Evolutionary conservation across 2,888 invertebrate genomes (phyloP).

Genomic region (Diplazon laetatorius): DNA sequence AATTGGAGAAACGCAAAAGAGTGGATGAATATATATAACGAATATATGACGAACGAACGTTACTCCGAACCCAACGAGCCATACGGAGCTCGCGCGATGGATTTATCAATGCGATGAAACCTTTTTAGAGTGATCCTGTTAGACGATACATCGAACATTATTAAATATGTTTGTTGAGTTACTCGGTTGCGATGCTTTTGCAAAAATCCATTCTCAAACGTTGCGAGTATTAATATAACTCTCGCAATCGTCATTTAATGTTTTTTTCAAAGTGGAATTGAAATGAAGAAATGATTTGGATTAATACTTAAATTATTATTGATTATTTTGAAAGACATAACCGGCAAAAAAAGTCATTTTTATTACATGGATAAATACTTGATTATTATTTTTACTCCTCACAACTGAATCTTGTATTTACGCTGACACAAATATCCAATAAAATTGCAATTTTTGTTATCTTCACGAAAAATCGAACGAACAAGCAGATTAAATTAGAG

Average conservation of each 20-base stretch:
- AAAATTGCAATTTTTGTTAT: background rate
- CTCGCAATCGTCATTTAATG: background rate
- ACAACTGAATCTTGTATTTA: background rate
- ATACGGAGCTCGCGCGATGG: constrained; percentile 65
- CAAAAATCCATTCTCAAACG: background rate
- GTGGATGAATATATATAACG: constrained; percentile 58
- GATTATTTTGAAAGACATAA: background rate
- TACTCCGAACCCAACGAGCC: constrained; percentile 63
- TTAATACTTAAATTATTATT: background rate
- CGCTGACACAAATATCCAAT: background rate
- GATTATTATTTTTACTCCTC: too few species aligned
- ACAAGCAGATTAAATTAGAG: background rate
- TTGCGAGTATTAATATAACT: background rate
- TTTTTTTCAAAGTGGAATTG: background rate
- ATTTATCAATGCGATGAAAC: constrained; percentile 80
- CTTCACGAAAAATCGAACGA: too few species aligned
- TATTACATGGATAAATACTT: too few species aligned
- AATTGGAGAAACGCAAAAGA: constrained; percentile 45
- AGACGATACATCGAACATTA: constrained; percentile 78
- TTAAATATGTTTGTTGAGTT: constrained; percentile 75
- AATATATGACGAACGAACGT: constrained; percentile 66
- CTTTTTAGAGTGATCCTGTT: constrained; percentile 79
- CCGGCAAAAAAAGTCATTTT: background rate
- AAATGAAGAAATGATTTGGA: background rate
- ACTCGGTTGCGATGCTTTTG: constrained; percentile 24